These are phyloP conservation scores for Xenotilapia longispinis DNA, from an alignment of 2,113 vertebrate genomes.

Conservation along the genomic window DNA sequence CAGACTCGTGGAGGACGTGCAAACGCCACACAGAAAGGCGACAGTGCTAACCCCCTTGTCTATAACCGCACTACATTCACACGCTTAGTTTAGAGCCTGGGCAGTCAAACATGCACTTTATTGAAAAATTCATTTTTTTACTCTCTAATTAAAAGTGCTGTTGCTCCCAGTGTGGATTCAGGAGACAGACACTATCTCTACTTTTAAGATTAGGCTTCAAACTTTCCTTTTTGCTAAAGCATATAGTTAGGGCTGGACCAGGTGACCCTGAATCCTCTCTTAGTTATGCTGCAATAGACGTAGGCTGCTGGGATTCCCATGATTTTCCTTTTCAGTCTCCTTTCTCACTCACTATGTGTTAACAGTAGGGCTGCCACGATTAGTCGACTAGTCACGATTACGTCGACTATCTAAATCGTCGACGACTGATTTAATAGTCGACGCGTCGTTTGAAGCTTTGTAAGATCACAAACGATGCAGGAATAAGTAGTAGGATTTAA, in stretches of 20 bases:
- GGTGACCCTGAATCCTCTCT: background rate
- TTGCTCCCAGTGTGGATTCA: background rate
- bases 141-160: background rate
- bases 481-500: too few relatives aligned
- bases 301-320: background rate
- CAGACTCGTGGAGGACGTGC: background rate
- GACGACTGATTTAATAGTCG: too few relatives aligned
- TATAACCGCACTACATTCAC: rapidly evolving
- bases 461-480: too few relatives aligned
- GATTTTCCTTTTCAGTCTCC: rapidly evolving
- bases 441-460: too few relatives aligned
- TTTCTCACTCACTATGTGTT: background rate
- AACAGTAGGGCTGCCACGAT: too few relatives aligned
- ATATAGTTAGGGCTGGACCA: background rate
- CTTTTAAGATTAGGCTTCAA: rapidly evolving
- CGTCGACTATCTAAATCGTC: too few relatives aligned
- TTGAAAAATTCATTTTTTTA: background rate
- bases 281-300: rapidly evolving
- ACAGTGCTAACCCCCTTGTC: background rate
- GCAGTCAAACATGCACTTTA: background rate
- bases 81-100: background rate
- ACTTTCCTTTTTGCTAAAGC: background rate
- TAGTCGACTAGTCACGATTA: too few relatives aligned
- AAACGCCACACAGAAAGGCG: rapidly evolving
- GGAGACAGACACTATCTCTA: background rate